phyloP scores from a whole-genome alignment of 2,888 invertebrate species.

The Euplexia lucipara region DNA sequence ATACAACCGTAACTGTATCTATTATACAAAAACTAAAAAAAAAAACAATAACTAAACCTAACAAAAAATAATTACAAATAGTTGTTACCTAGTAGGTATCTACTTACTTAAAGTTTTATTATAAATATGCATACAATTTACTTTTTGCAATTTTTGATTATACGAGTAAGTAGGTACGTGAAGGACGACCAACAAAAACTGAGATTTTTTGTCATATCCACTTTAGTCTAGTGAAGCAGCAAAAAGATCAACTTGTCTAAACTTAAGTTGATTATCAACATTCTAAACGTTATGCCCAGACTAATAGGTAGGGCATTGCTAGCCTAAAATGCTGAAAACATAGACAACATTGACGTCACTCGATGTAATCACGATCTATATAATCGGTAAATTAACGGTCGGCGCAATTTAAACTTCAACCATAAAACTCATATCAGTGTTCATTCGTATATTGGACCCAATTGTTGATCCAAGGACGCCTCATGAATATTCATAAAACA shows the following conservation, averaged over 20 bases:
- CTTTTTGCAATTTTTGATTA: not conserved
- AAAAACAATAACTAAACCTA: no score
- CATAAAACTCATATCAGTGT: slow-evolving; percentile 31
- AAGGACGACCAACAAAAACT: slow-evolving; percentile 5
- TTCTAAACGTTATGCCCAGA: not conserved
- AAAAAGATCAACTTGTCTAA: not conserved
- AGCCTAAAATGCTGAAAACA: not conserved
- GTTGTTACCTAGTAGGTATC: not conserved
- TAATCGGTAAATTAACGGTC: slow-evolving; percentile 10
- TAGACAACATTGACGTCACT: not conserved
- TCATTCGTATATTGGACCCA: slow-evolving; percentile 40
- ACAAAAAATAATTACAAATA: no score
- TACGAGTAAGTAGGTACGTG: no score
- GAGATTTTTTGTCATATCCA: not conserved
- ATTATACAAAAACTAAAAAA: no score
- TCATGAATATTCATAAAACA: slow-evolving; percentile 47
- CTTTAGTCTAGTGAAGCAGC: not conserved
- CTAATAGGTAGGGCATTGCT: not conserved
- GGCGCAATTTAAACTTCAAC: slow-evolving; percentile 22
- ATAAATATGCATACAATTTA: not conserved
- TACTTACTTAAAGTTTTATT: not conserved
- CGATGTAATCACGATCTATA: not conserved
- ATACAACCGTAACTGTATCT: no score
- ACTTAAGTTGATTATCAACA: slow-evolving; percentile 7
- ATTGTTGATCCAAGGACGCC: slow-evolving; percentile 44